Percentiles rank a stretch among this genome's conserved stretches.
Evolutionary conservation across 2,888 invertebrate genomes (phyloP).

Genomic region (Erpobdella octoculata): DNA sequence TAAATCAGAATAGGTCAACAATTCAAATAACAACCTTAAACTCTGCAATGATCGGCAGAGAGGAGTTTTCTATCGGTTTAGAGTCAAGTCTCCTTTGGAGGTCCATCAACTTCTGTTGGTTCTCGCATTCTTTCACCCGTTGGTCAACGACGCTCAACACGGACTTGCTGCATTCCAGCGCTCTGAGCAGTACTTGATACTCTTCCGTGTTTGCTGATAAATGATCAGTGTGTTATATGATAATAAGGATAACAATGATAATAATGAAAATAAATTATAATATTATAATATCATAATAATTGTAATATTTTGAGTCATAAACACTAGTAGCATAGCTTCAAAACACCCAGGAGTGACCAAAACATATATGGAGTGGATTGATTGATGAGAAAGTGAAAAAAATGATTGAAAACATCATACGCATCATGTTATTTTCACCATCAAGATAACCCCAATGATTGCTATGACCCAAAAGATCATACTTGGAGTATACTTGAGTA

Average conservation of each 20-base stretch:
- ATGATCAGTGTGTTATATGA: too few relatives aligned
- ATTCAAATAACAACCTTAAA: constrained; percentile 40
- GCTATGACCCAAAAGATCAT: constrained; percentile 37
- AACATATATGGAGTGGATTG: too few relatives aligned
- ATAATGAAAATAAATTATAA: not conserved
- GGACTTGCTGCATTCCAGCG: constrained; percentile 66
- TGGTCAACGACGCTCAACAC: constrained; percentile 73
- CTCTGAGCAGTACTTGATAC: constrained; percentile 55
- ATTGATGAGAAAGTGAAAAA: not conserved
- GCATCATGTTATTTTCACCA: not conserved
- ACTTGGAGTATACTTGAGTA: constrained; percentile 63
- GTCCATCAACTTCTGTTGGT: constrained; percentile 66
- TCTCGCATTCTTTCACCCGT: constrained; percentile 74
- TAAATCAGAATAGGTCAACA: not conserved
- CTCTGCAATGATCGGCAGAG: constrained; percentile 40
- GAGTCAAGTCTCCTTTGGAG: constrained; percentile 59
- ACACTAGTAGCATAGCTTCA: not conserved
- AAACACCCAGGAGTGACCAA: too few relatives aligned
- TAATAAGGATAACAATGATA: too few relatives aligned
- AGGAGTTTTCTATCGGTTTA: constrained; percentile 46
- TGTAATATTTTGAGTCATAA: not conserved
- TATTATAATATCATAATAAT: not conserved
- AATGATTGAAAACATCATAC: not conserved
- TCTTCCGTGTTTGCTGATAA: constrained; percentile 51
- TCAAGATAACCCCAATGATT: not conserved